Percentiles rank a stretch among this genome's conserved stretches.
Evolutionary conservation across 2,113 vertebrate genomes (phyloP).

Genomic region (Psophia crepitans): DNA sequence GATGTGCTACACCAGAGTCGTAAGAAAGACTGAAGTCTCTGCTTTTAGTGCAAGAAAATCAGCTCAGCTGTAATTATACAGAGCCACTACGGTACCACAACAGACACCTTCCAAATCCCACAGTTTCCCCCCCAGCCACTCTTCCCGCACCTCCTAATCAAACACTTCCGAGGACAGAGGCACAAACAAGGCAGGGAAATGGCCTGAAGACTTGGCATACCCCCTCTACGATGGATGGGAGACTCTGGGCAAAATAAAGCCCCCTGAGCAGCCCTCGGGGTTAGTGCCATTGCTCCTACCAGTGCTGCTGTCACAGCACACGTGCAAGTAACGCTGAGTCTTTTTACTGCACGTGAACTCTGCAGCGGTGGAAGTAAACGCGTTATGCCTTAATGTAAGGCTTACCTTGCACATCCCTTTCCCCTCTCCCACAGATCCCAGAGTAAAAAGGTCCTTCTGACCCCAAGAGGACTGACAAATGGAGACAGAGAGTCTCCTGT

Average conservation of each 20-base stretch:
- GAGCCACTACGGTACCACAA: neutral
- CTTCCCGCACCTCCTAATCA: neutral
- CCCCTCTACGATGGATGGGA: neutral
- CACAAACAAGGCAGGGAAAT: neutral
- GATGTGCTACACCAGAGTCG: neutral
- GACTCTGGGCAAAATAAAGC: neutral
- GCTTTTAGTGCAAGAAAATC: neutral
- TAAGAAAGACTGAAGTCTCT: neutral
- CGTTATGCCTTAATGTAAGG: neutral
- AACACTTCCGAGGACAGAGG: neutral
- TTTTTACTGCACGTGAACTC: neutral
- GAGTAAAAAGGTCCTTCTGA: constrained; percentile 2
- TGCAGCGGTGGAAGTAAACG: neutral
- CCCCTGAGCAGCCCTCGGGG: neutral
- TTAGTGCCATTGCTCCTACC: neutral
- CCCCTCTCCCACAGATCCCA: neutral
- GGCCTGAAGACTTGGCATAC: neutral
- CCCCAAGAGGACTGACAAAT: constrained; percentile 3
- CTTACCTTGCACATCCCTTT: neutral
- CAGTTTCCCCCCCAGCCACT: neutral
- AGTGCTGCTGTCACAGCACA: neutral
- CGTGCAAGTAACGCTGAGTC: neutral
- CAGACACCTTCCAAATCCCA: neutral
- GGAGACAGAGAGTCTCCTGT: constrained; percentile 13
- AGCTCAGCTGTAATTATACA: neutral